Evolutionary conservation across 1,140 invertebrate species (phyloP), one percentile per base, ranked within the genome.

Genomic region (Papilio aristodemus): DNA sequence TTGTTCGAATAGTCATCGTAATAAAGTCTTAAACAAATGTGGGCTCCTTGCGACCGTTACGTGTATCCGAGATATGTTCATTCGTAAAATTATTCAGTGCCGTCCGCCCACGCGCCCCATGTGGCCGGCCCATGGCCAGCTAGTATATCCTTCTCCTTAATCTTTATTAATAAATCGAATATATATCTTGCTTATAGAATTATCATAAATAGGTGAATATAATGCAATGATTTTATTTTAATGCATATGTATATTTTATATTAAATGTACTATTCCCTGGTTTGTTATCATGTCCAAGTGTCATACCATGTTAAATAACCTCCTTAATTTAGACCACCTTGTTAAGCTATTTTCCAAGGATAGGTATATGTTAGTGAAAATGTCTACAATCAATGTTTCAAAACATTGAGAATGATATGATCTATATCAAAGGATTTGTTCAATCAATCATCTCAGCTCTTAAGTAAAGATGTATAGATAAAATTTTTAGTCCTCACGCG

Each of bases 111-210:
- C 63, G 19, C 62, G 41, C 63, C 22, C 13, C 19, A 63, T 63
- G 38, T 63, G 37, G 60, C 10, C 32, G 27, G 27, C 27, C 27
- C 27, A 32, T 32, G 13, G 25, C 41, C 39, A 32, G 41, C 63
- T 32, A 46, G 63, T 46, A 66, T 50, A 66, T 66, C 63, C 63
- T 66, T 66, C 41, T 66, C 39, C 63, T 50, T 66, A 66, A 66
- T 66, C 63, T 66, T 66, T 66, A 66, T 66, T 66, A 66, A 66
- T 66, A 66, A 66, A 50, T 66, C 41, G 43, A 50, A 66, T 66
- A 66, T 66, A 66, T 66, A 22, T 66, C 62, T 46, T 14, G 19
- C 62, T 43, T 66, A 66, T 43, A 64, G 37, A 63, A 27, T 38
- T 62, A 10, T 64, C 62, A 39, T 64, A 64, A 64, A 64, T 64